A percentile compares a stretch with the other conserved stretches of the same genome.
phyloP scores from a whole-genome alignment of 2,797 vertebrate species.

The Erpetoichthys calabaricus region DNA sequence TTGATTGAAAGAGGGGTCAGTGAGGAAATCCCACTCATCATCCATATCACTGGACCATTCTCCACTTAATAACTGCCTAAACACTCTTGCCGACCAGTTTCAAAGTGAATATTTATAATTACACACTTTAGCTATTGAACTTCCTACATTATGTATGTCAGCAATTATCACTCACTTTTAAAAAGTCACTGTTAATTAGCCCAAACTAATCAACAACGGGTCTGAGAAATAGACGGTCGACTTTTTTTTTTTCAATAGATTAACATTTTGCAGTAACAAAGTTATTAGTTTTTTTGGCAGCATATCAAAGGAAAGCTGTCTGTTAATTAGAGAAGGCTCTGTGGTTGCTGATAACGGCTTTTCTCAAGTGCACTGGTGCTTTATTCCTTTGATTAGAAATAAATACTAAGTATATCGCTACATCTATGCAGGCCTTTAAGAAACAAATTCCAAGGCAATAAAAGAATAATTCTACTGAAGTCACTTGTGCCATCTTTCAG shows the following conservation, averaged over 20 bases:
- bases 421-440: not conserved
- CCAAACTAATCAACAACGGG: constrained; percentile 33
- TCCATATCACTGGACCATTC: constrained; percentile 26
- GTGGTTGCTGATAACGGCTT: constrained; percentile 16
- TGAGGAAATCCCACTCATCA: constrained; percentile 36
- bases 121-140: constrained; percentile 43
- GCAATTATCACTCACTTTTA: constrained; percentile 45
- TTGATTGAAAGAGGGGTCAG: constrained; percentile 28
- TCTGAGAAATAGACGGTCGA: constrained; percentile 40
- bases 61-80: constrained; percentile 24
- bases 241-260: constrained; percentile 29
- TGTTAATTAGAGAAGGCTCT: constrained; percentile 34
- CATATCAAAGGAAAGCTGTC: constrained; percentile 30
- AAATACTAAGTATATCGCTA: not conserved
- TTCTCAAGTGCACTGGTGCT: not conserved
- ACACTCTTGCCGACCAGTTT: constrained; percentile 36
- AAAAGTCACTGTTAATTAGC: constrained; percentile 44
- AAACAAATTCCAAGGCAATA: not conserved
- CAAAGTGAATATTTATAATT: constrained; percentile 42
- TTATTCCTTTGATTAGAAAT: not conserved
- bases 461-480: not conserved
- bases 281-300: constrained; percentile 42
- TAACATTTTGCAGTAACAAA: constrained; percentile 32
- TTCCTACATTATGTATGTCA: constrained; percentile 32
- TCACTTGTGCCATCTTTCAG: too few relatives aligned